phyloP scores from a whole-genome alignment of 2,113 vertebrate species.

The Litocranius walleri region DNA sequence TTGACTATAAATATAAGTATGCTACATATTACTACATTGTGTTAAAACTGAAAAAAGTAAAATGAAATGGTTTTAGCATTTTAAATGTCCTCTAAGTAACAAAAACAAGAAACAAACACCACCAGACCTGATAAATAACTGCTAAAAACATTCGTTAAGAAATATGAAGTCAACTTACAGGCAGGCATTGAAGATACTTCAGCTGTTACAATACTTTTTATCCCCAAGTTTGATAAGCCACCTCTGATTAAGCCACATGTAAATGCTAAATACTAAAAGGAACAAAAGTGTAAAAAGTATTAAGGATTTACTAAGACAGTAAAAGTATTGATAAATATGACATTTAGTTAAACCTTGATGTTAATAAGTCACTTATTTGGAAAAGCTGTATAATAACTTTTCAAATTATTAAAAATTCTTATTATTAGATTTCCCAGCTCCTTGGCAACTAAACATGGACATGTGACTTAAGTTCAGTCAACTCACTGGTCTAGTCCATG shows the following conservation, averaged over 20 bases:
- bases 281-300: background rate
- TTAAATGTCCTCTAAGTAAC: conserved; percentile 41
- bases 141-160: conserved; percentile 24
- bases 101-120: background rate
- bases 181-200: conserved; percentile 97
- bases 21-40: background rate
- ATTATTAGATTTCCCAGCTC: background rate
- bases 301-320: conserved; percentile 4
- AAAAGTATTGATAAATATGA: background rate
- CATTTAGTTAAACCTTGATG: background rate
- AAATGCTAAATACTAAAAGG: conserved; percentile 93
- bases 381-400: background rate
- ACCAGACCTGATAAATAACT: background rate
- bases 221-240: conserved; percentile 91
- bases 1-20: background rate
- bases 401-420: background rate
- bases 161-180: conserved; percentile 64
- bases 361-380: background rate
- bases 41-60: conserved; percentile 7
- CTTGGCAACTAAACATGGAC: background rate
- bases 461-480: background rate
- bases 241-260: conserved; percentile 96
- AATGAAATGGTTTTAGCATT: conserved; percentile 27
- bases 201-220: conserved; percentile 97
- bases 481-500: background rate